These are phyloP conservation scores for Monopterus albus DNA, from an alignment of 2,113 vertebrate species.

Conservation along the genomic window DNA sequence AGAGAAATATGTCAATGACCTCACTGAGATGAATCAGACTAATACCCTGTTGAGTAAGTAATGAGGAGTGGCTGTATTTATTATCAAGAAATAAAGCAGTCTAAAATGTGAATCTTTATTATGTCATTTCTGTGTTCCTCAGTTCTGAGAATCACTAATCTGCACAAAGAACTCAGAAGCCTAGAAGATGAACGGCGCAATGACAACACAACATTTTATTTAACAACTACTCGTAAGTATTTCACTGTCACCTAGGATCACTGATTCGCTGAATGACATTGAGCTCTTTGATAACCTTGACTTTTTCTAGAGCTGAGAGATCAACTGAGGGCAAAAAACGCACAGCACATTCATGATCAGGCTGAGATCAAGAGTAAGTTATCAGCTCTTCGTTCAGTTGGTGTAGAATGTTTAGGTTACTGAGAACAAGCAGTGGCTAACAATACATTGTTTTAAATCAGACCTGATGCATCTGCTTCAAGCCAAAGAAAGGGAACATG, in stretches of 20 bases:
- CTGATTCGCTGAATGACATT: not conserved
- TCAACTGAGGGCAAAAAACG: not conserved
- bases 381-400: not conserved
- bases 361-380: conserved; percentile 30
- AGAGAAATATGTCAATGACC: not conserved
- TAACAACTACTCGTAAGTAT: conserved; percentile 24
- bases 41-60: conserved; percentile 27
- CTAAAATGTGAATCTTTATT: not conserved
- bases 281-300: not conserved
- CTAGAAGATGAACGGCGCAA: not conserved
- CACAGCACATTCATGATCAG: not conserved
- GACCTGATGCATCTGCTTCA: conserved; percentile 20
- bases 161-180: conserved; percentile 19
- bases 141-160: conserved; percentile 25
- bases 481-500: conserved; percentile 5
- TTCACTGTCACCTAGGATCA: not conserved
- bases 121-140: not conserved
- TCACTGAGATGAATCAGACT: conserved; percentile 2
- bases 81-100: not conserved
- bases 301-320: conserved; percentile 11
- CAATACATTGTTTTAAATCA: not conserved
- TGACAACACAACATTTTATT: not conserved
- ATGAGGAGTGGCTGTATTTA: not conserved
- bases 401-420: not conserved
- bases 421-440: not conserved